Conservation (phyloP, 1,140 invertebrate species). For the Drosophila cardini region DNA sequence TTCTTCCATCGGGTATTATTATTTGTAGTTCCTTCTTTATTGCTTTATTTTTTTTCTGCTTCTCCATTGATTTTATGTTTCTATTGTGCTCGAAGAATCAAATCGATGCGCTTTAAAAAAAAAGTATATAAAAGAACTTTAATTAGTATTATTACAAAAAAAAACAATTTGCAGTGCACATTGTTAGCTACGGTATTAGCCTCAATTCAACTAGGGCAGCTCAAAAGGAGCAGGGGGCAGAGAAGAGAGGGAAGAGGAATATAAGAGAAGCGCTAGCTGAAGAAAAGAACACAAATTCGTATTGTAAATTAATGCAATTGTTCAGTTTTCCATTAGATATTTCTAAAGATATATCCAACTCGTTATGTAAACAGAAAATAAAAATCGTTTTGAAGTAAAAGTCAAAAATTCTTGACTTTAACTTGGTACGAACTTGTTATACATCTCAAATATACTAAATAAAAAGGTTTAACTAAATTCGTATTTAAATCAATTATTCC, state of each 20-base stretch:
- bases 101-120: slow-evolving; percentile 37
- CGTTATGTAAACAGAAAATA: too few species aligned
- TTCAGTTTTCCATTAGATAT: background rate
- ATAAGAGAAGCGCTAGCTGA: too few species aligned
- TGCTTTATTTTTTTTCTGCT: slow-evolving; percentile 48
- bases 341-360: background rate
- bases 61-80: slow-evolving; percentile 1
- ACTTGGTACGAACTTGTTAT: too few species aligned
- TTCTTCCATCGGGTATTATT: slow-evolving; percentile 37
- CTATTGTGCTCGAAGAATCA: slow-evolving; percentile 27
- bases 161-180: slow-evolving; percentile 72
- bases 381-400: too few species aligned
- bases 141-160: slow-evolving; percentile 79
- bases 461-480: too few species aligned
- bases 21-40: slow-evolving; percentile 53
- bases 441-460: too few species aligned
- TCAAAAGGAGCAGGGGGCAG: background rate
- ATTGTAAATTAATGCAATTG: slow-evolving; percentile 29
- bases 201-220: slow-evolving; percentile 54
- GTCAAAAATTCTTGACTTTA: too few species aligned
- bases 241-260: background rate
- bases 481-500: too few species aligned
- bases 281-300: background rate
- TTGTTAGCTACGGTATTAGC: slow-evolving; percentile 67
- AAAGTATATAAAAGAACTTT: slow-evolving; percentile 47